Percentiles rank a stretch among this genome's conserved stretches.
phyloP scores from a whole-genome alignment of 1,140 invertebrate species.

The Alviniconcha marisindica region DNA sequence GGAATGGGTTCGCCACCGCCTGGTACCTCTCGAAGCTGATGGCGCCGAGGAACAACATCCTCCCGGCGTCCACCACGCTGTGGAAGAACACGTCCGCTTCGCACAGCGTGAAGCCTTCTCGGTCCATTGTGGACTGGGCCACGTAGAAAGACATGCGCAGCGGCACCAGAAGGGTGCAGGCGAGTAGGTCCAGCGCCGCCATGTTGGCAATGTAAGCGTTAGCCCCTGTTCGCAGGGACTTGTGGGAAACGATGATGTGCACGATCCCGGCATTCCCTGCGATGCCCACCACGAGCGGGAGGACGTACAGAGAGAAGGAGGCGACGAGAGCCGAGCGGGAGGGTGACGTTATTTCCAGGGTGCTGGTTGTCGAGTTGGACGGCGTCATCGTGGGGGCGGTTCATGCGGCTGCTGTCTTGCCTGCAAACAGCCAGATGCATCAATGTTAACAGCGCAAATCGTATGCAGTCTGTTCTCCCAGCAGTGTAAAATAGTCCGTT shows the following conservation, averaged over 20 bases:
- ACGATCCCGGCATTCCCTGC: neutral
- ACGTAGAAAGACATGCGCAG: constrained; percentile 13
- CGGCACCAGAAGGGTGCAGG: constrained; percentile 15
- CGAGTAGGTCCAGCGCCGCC: constrained; percentile 21
- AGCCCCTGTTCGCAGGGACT: neutral
- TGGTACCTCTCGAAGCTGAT: constrained; percentile 51
- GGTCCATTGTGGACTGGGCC: neutral
- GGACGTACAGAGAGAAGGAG: constrained; percentile 4
- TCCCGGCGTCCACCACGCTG: constrained; percentile 38
- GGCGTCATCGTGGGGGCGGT: neutral
- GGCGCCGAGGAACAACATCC: constrained; percentile 39
- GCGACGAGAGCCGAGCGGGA: neutral
- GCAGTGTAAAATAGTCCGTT: no score
- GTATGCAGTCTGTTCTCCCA: no score
- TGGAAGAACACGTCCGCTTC: constrained; percentile 36
- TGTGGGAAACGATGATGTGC: neutral
- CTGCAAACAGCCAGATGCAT: no score
- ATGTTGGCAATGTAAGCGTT: constrained; percentile 35
- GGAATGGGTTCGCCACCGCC: constrained; percentile 42
- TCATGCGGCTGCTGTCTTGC: neutral
- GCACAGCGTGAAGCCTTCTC: neutral
- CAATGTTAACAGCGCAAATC: no score
- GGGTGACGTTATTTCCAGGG: constrained; percentile 14
- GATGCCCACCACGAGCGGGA: constrained; percentile 10
- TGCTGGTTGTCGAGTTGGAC: neutral